Base-by-base conservation (phyloP, 2,113 vertebrate species). In the Dromas ardeola region DNA sequence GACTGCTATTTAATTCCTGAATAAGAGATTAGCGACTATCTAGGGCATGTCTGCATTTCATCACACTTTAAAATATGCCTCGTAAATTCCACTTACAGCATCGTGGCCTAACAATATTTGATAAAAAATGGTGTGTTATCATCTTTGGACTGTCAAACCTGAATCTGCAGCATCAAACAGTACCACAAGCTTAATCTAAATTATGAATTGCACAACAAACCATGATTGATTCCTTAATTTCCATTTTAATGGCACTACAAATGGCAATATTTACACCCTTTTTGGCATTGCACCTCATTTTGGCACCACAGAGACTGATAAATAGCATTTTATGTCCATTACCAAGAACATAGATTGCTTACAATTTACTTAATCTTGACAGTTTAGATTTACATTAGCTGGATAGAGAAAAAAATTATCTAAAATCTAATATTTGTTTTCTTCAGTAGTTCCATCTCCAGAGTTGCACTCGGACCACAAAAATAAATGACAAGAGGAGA, bases 181-280 rank as follows among this genome's bases (percentile, higher is more conserved):
- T 53, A 80, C n/a, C 42, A 78, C 86, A 73, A 78, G 11, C 30
- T 61, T 86, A 86, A 86, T 26, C 19, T 93, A 82, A 95, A 94
- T 91, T 91, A 95, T 58, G 42, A 90, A 59, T 47, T 87, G 59
- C 65, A 82, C 55, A 87, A 73, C 71, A 86, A 95, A 63, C 14
- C 7, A 59, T 95, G 89, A 96, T 6, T 70, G 38, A 97, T 95
- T 90, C 59, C 63, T 69, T 96, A 47, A 96, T 96, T 95, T 96
- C 70, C 90, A 95, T 97, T 95, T 97, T 97, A 97, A 96, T 94
- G 62, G 47, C 71, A 92, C 79, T 91, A 89, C 70, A 94, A 95
- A 92, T 81, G 61, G 71, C 50, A 95, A 95, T 91, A 96, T 97
- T 95, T 96, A 97, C 49, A 94, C 50, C 34, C 63, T 86, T 96